These are phyloP conservation scores for Saguinus imperator DNA, from an alignment of 2,113 vertebrate species.

Conservation along the genomic window DNA sequence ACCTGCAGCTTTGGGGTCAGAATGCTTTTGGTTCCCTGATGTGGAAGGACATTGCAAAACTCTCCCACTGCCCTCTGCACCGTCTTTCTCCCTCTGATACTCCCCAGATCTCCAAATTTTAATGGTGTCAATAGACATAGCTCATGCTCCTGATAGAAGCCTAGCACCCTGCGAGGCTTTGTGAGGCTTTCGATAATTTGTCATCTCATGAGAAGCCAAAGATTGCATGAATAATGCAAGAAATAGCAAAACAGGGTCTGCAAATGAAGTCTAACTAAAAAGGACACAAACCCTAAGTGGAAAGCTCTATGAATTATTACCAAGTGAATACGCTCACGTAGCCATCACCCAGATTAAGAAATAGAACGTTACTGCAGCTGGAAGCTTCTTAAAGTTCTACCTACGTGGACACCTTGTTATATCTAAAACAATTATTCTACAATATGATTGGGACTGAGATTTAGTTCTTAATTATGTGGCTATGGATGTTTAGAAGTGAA, in stretches of 20 bases:
- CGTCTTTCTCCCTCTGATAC: neutral
- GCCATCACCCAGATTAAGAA: neutral
- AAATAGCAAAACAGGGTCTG: neutral
- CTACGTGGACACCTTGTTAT: neutral
- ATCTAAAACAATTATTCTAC: neutral
- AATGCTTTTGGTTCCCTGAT: conserved; percentile 1
- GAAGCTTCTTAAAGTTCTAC: neutral
- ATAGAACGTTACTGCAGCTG: neutral
- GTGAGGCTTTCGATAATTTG: neutral
- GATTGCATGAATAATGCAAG: neutral
- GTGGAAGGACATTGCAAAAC: neutral
- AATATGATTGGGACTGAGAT: neutral
- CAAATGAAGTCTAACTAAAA: neutral
- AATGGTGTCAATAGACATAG: neutral
- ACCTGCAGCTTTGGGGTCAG: neutral
- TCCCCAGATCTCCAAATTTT: neutral
- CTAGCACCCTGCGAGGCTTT: neutral
- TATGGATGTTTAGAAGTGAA: neutral
- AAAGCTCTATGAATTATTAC: neutral
- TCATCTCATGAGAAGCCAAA: neutral
- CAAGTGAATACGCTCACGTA: neutral
- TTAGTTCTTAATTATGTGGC: neutral
- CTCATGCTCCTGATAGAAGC: neutral
- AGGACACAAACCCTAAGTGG: neutral
- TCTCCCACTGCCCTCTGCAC: neutral